phyloP scores from a whole-genome alignment of 2,888 invertebrate genomes.

The Leucoptera coffeella region DNA sequence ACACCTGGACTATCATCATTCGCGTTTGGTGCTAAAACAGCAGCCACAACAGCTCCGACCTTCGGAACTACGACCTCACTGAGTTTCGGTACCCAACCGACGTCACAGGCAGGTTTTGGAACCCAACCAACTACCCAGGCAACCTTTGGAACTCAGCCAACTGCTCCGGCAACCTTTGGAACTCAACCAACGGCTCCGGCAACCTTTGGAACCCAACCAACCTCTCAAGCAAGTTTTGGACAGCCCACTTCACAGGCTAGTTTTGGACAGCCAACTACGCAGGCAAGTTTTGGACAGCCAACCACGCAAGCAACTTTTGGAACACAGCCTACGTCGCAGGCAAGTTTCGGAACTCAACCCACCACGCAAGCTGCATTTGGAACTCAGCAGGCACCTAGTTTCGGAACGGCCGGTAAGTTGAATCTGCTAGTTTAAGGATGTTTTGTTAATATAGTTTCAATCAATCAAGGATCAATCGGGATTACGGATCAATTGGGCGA shows the following conservation, averaged over 20 bases:
- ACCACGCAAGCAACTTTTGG: not conserved
- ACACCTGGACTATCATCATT: not conserved
- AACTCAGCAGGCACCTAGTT: too few relatives aligned
- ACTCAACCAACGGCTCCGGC: constrained; percentile 1
- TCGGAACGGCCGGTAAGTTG: not conserved
- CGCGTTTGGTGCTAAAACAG: not conserved
- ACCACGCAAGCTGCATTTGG: constrained; percentile 2
- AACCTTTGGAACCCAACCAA: constrained; percentile 1
- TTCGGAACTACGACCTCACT: constrained; percentile 8
- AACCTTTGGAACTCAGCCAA: constrained; percentile 5
- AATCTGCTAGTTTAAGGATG: too few relatives aligned
- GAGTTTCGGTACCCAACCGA: constrained; percentile 1
- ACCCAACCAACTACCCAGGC: constrained; percentile 8
- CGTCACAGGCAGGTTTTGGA: constrained; percentile 10
- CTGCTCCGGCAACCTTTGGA: not conserved
- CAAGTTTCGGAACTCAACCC: constrained; percentile 2
- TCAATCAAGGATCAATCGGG: too few relatives aligned
- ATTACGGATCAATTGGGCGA: too few relatives aligned
- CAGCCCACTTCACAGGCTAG: not conserved
- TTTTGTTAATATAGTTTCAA: too few relatives aligned
- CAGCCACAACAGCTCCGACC: constrained; percentile 4
- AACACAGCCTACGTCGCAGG: too few relatives aligned
- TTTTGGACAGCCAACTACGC: not conserved
- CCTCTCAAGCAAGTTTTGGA: too few relatives aligned
- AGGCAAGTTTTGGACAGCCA: not conserved